phyloP scores from a whole-genome alignment of 2,888 invertebrate genomes.

The Drosophila melanosoma region DNA sequence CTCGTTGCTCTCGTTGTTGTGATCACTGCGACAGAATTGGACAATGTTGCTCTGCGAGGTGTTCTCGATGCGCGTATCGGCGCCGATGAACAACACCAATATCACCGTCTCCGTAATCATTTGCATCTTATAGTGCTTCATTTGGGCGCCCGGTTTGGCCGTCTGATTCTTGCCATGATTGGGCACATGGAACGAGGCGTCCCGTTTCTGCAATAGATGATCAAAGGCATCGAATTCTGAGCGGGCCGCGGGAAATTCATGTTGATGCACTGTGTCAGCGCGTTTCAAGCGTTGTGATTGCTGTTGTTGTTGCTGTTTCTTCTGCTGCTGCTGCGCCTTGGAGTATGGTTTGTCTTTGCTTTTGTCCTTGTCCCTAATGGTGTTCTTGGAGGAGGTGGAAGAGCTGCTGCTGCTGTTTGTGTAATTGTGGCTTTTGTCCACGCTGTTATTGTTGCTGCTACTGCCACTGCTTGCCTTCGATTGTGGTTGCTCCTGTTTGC shows the following conservation, averaged over 20 bases:
- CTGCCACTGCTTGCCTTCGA: slow-evolving; percentile 40
- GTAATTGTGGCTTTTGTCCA: slow-evolving; percentile 42
- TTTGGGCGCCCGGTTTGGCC: slow-evolving; percentile 45
- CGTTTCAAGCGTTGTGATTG: slow-evolving; percentile 51
- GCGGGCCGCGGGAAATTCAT: slow-evolving; percentile 61
- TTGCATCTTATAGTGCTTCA: slow-evolving; percentile 85
- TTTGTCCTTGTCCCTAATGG: slow-evolving; percentile 1
- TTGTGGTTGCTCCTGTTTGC: slow-evolving; percentile 34
- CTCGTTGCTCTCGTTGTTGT: slow-evolving; percentile 34
- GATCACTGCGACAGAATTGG: slow-evolving; percentile 88
- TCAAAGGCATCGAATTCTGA: slow-evolving; percentile 80
- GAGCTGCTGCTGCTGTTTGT: slow-evolving; percentile 42
- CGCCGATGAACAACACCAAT: slow-evolving; percentile 91
- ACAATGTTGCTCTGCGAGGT: slow-evolving; percentile 91
- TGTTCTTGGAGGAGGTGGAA: slow-evolving; percentile 12
- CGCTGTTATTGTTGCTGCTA: slow-evolving; percentile 15
- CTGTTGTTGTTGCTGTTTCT: slow-evolving; percentile 32
- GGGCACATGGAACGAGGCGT: slow-evolving; percentile 71
- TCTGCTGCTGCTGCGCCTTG: slow-evolving; percentile 22
- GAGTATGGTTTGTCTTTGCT: slow-evolving; percentile 2
- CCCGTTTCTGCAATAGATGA: slow-evolving; percentile 78
- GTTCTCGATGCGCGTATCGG: slow-evolving; percentile 90
- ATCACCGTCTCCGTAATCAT: slow-evolving; percentile 90
- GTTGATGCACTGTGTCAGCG: slow-evolving; percentile 9
- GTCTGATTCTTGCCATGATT: slow-evolving; percentile 58